Evolutionary conservation across 2,113 vertebrate species (phyloP).

Genomic region (Brachyhypopomus gauderio): DNA sequence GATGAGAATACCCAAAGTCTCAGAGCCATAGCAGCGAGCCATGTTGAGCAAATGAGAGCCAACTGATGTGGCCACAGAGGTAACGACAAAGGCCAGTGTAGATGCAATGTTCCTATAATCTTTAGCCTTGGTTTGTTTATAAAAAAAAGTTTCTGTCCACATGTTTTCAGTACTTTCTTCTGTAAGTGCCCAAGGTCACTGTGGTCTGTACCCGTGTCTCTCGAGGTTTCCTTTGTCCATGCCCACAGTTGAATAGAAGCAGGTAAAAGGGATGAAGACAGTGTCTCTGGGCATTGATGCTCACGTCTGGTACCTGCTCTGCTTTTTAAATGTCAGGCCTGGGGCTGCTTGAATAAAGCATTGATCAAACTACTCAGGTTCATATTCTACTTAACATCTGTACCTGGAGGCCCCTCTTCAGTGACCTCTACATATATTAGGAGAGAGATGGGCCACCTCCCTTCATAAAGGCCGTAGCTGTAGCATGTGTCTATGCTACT

Average conservation of each 20-base stretch:
- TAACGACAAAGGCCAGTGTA: neutral
- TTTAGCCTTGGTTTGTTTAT: neutral
- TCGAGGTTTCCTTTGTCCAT: constrained; percentile 20
- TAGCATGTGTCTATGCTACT: neutral
- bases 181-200: constrained; percentile 35
- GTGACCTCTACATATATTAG: constrained; percentile 33
- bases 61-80: neutral
- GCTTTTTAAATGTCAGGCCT: constrained; percentile 44
- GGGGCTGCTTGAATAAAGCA: constrained; percentile 52
- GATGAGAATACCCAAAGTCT: constrained; percentile 25
- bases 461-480: neutral
- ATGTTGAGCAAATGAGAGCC: constrained; percentile 24
- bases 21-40: constrained; percentile 4
- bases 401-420: neutral
- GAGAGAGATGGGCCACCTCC: constrained; percentile 9
- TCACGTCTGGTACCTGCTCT: constrained; percentile 28
- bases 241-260: neutral
- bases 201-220: neutral
- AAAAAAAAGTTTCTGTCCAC: constrained; percentile 12
- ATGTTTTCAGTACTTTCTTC: constrained; percentile 24
- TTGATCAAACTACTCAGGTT: constrained; percentile 23
- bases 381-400: constrained; percentile 24
- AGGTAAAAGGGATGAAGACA: neutral
- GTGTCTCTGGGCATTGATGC: neutral
- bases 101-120: neutral